These are phyloP conservation scores for Myxocyprinus asiaticus DNA, from an alignment of 2,113 vertebrate genomes.

Conservation along the genomic window DNA sequence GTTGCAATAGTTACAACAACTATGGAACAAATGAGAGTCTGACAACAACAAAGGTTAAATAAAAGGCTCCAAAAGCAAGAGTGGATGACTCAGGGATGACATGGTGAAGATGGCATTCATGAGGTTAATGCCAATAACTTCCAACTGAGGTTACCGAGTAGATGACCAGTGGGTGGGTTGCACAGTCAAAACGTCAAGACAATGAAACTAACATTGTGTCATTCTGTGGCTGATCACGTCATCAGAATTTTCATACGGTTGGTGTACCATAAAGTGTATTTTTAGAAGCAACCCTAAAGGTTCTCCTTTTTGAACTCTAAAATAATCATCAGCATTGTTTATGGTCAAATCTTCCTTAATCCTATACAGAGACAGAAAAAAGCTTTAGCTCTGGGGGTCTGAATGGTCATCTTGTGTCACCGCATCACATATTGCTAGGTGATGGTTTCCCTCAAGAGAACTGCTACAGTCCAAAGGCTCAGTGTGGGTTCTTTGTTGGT, in stretches of 20 bases:
- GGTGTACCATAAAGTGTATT: neutral
- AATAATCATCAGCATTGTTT: no score
- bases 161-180: neutral
- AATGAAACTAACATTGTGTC: neutral
- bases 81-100: neutral
- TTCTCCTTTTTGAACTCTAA: no score
- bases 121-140: neutral
- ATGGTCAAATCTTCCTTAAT: no score
- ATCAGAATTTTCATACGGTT: neutral
- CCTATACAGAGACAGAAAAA: no score
- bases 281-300: no score
- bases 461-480: slow-evolving; percentile 14
- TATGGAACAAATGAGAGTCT: neutral
- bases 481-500: slow-evolving; percentile 19
- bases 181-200: neutral
- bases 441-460: slow-evolving; percentile 28
- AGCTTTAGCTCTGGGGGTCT: neutral
- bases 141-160: neutral
- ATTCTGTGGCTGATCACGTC: neutral
- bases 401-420: no score
- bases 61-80: neutral
- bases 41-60: neutral
- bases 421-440: slow-evolving; percentile 23
- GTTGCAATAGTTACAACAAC: no score
- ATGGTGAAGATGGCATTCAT: neutral